These are phyloP conservation scores for Willisornis vidua DNA, from an alignment of 2,113 vertebrate species.

Conservation along the genomic window DNA sequence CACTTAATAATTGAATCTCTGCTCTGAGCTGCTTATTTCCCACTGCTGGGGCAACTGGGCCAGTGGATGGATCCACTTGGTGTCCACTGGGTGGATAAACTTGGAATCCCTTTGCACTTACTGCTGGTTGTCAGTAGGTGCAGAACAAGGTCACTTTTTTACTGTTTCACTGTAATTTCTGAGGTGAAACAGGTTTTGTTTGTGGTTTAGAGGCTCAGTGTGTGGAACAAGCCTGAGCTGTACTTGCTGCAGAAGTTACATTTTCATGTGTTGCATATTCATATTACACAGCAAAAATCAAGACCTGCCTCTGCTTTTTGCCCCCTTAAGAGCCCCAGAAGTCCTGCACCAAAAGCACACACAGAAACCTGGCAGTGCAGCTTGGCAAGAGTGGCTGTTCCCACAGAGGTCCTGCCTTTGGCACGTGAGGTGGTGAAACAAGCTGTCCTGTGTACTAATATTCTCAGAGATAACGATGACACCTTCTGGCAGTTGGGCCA, in stretches of 20 bases:
- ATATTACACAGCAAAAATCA: not conserved
- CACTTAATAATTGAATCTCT: not conserved
- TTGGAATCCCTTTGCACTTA: not conserved
- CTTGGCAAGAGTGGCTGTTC: not conserved
- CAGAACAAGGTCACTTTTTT: not conserved
- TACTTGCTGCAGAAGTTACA: not conserved
- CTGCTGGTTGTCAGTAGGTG: not conserved
- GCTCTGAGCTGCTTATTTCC: not conserved
- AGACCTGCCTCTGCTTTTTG: not conserved
- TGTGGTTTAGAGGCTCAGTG: not conserved
- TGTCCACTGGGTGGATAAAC: not conserved
- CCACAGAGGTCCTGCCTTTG: not conserved
- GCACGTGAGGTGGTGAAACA: conserved; percentile 5
- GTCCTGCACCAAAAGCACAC: not conserved
- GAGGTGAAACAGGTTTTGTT: not conserved
- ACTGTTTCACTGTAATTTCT: not conserved
- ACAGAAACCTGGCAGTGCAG: not conserved
- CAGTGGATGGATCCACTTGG: rapidly evolving
- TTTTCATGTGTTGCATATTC: not conserved
- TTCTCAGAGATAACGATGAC: conserved; percentile 18
- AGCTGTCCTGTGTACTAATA: conserved; percentile 40
- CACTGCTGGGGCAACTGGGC: rapidly evolving
- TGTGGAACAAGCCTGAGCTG: not conserved
- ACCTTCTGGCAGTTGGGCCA: not conserved
- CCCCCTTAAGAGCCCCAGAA: not conserved